Evolutionary conservation across 64 coral and sea anemone species (phyloP), one percentile per base, ranked within the genome.

Genomic region (Stichodactyla mertensii): DNA sequence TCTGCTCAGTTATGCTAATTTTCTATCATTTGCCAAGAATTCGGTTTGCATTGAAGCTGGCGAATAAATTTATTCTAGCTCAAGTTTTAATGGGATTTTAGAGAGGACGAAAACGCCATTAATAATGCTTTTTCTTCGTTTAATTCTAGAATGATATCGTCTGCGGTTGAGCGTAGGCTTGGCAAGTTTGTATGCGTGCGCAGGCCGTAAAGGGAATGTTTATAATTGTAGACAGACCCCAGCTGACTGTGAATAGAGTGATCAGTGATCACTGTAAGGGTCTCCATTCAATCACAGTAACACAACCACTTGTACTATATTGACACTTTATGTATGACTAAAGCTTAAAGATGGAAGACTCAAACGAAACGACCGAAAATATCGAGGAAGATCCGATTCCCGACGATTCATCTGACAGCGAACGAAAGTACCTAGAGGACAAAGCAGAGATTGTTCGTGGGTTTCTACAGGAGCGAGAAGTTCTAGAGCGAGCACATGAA

Each of bases 371-470:
- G 69, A 74, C 69, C 12, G 78, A 81, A 81, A 55, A 52, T 81
- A 55, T 81, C 16, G 78, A 53, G 6, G 78, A 53, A 81, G 78
- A 81, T 22, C 24, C 36, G 55, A 81, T 7, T 53, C 36, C 36
- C 0, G 78, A 81, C 52, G 78, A 81, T 55, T 22, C 19, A 7
- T 81, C 52, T 55, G 78, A 81, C 54, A 20, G 78, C 53, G 78
- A 81, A 55, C n/a, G 78, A 81, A 81, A 55, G n/a, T 81, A 81
- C 26, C 16, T 99, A 11, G 90, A 90, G 52, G 97, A 99, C 20
- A 95, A 99, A 64, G 93, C 97, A n/a, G 97, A 99, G 79, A 90
- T 99, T 31, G 89, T 99, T 55, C 90, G 93, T 5, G 91, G 97
- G 7, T 99, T 99, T 91, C 93, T 99, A 71, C 90, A 95, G 57